Evolutionary conservation across 2,888 invertebrate species (phyloP), one percentile per base, ranked within the genome.

Genomic region (Celastrina argiolus): DNA sequence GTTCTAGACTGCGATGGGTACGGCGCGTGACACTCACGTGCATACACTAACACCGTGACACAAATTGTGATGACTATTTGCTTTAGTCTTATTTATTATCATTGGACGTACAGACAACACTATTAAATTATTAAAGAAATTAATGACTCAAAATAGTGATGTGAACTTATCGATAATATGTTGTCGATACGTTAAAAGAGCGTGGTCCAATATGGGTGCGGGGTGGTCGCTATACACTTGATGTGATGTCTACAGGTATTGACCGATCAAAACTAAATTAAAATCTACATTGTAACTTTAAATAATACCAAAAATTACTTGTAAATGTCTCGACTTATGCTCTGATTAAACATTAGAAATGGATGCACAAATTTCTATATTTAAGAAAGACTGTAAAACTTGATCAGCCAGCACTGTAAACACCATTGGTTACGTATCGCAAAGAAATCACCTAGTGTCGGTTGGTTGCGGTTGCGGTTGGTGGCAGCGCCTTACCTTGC

Each of bases 401-500:
- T 61, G 61, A 61, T 69, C 64, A 69, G 68, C 69, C 67, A 69
- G 66, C 63, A 64, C 45, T 51, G 67, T 65, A 63, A 68, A 66
- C 69, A 68, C 56, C 71, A 65, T 78, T 82, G 80, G 82, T 83
- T 79, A 88, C 80, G 86, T 90, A 91, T 88, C 88, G 89, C 89
- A 90, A 89, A 89, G 84, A 87, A 89, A 88, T 91, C 91, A 91
- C 91, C 90, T 91, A 91, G 88, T 88, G 88, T 87, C 87, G 88
- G 84, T 87, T 84, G 88, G 83, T 85, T 81, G 82, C 81, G 78
- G 79, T 81, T 78, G 82, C 79, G 79, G 76, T 75, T 74, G 75
- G 58, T 74, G 76, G 76, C 74, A 76, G 77, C 80, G 81, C 90
- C 95, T 97, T 96, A 99, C 99, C 98, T 99, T 94, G 98, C 97